Evolutionary conservation across 2,797 vertebrate genomes (phyloP), one percentile per base, ranked within the genome.

Genomic region (Alosa sapidissima): DNA sequence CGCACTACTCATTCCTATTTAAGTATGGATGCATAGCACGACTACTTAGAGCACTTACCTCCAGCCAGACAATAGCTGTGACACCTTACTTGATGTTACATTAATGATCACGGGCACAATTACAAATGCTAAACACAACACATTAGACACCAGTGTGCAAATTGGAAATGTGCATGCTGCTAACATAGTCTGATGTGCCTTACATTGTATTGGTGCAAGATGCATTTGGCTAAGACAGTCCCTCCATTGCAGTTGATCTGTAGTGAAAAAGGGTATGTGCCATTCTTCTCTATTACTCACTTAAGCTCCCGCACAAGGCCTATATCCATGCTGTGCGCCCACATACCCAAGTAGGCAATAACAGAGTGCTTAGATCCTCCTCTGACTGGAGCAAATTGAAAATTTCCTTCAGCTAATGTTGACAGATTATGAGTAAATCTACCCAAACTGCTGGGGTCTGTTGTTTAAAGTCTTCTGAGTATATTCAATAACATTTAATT

Each of bases 371-470:
- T 78, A 36, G 36, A 47, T 19, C 19, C 41, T 78, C 36, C 72
- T 78, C 36, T 47, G 72, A 21, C 72, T 78, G 13, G 36, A 19
- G 72, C 36, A 96, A 96, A 96, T 95, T 96, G 95, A 96, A 96
- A 95, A 95, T 94, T 96, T 94, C 95, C 94, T 94, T 93, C 89
- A 94, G 94, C 91, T 93, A 92, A 92, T 93, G 91, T 94, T 93
- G 94, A 94, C 95, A 95, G 95, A 95, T 96, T 96, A 96, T 95
- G 95, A 96, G 90, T 95, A 95, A 96, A 96, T 96, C 95, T 96
- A 96, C 95, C 96, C 95, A 96, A 96, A 95, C 92, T 94, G 91
- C 95, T 95, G 94, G 93, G 95, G 94, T 94, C 94, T 92, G 92
- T 93, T 95, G 95, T 94, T 94, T 94, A 95, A 96, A 96, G 95